These are phyloP conservation scores for Eristalinus aeneus DNA, from an alignment of 2,888 invertebrate genomes.

Conservation along the genomic window DNA sequence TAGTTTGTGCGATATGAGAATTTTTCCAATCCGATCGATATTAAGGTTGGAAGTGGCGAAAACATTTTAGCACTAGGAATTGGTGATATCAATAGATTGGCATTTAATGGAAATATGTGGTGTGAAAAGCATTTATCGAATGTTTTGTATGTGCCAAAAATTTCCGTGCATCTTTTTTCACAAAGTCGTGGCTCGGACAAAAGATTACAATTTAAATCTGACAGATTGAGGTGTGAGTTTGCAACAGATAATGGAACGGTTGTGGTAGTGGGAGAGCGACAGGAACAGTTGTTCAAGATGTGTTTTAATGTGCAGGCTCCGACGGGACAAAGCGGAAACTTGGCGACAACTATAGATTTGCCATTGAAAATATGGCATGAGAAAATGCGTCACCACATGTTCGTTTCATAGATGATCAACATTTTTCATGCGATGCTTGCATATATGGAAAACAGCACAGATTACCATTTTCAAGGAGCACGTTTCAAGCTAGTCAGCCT, in stretches of 20 bases:
- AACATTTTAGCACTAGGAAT: conserved; percentile 37
- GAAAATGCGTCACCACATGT: conserved; percentile 60
- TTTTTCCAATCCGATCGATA: neutral
- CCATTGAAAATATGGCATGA: conserved; percentile 29
- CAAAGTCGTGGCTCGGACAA: neutral
- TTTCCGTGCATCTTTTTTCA: neutral
- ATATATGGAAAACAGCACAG: conserved; percentile 17
- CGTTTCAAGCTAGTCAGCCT: neutral
- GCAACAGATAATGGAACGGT: neutral
- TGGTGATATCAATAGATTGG: conserved; percentile 55
- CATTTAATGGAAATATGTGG: conserved; percentile 7
- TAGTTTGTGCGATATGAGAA: conserved; percentile 21
- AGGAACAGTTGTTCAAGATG: conserved; percentile 17
- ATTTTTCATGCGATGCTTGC: conserved; percentile 23
- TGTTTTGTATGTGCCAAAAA: neutral
- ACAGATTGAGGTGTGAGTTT: conserved; percentile 17
- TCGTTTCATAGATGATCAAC: conserved; percentile 1
- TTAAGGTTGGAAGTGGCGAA: conserved; percentile 30
- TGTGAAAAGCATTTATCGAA: conserved; percentile 12
- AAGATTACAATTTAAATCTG: neutral
- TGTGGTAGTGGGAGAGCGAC: conserved; percentile 45
- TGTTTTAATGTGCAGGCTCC: conserved; percentile 15
- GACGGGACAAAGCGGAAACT: neutral
- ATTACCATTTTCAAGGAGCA: conserved; percentile 12
- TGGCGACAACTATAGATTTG: neutral